Evolutionary conservation across 2,888 invertebrate genomes (phyloP).

Genomic region (Mystacides longicornis): DNA sequence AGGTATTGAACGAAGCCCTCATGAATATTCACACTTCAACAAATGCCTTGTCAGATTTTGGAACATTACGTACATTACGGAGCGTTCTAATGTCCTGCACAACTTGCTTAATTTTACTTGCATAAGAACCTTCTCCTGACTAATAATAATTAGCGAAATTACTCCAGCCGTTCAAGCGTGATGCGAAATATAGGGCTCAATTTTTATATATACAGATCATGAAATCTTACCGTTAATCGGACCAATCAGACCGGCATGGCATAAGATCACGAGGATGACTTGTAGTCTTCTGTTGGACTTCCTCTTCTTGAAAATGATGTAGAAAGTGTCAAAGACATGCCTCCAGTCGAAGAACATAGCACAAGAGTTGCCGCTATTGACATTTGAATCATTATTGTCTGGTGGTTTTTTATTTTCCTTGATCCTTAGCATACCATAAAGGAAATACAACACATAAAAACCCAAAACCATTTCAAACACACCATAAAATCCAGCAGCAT

Average conservation of each 20-base stretch:
- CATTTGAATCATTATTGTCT: neutral
- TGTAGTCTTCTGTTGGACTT: conserved; percentile 35
- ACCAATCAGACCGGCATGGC: conserved; percentile 45
- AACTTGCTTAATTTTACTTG: no score
- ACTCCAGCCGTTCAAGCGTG: no score
- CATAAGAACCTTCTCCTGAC: no score
- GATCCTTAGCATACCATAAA: conserved; percentile 35
- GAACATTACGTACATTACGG: no score
- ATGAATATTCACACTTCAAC: no score
- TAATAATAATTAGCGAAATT: no score
- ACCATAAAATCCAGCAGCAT: conserved; percentile 42
- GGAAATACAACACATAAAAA: conserved; percentile 36
- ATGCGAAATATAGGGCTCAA: no score
- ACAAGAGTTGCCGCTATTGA: conserved; percentile 5
- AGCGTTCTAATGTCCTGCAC: no score
- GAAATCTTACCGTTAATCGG: conserved; percentile 41
- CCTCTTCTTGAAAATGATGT: conserved; percentile 38
- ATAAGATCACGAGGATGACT: conserved; percentile 37
- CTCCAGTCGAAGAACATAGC: conserved; percentile 21
- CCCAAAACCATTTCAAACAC: conserved; percentile 31
- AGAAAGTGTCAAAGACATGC: conserved; percentile 34
- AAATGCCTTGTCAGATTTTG: no score
- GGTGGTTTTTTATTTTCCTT: conserved; percentile 7
- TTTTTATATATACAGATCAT: no score
- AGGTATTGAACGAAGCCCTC: no score